Base-by-base conservation (phyloP, 2,888 invertebrate genomes). In the Abscondita cerata region DNA sequence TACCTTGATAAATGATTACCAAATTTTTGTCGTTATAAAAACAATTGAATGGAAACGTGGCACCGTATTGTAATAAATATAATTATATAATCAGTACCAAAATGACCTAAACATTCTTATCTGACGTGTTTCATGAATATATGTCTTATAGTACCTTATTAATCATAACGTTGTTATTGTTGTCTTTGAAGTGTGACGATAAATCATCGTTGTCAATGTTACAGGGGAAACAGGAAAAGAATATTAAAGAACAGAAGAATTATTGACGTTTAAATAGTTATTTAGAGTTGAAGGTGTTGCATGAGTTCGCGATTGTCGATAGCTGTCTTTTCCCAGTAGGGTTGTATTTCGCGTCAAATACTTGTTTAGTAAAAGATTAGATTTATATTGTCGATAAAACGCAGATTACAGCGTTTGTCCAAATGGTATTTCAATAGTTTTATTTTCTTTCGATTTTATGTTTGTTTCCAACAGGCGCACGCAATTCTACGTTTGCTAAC, bases 211-310 rank as follows among this genome's bases (percentile, higher is more conserved):
- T 25, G 2, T 25, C 25, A 25, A 25, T 25, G 25, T 25, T 25
- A 25, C 25, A 6, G n/a, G 38, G 4, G 38, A 38, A 41, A 41
- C 15, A 41, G 41, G 41, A 20, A 47, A 20, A 18, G 18, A 54
- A 54, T 20, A 41, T 68, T 68, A 63, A 69, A 66, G 61, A 61
- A 66, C 65, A 58, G 63, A 71, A 69, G 69, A 74, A 71, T 71
- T 72, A 73, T 72, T 69, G 69, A 56, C 70, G 66, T 70, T 74
- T 68, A 72, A 72, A 73, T 69, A 67, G 69, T 68, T 68, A 70
- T 72, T n/a, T 71, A 71, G 66, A 61, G 68, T 65, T 65, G 59
- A 59, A 55, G 55, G 59, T 59, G 59, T 56, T 40, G 52, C 54
- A 64, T 64, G 63, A 51, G 56, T 59, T 59, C 51, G 31, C 34